Evolutionary conservation across 2,113 vertebrate genomes (phyloP), one percentile per base, ranked within the genome.

Genomic region (Cettia cetti): DNA sequence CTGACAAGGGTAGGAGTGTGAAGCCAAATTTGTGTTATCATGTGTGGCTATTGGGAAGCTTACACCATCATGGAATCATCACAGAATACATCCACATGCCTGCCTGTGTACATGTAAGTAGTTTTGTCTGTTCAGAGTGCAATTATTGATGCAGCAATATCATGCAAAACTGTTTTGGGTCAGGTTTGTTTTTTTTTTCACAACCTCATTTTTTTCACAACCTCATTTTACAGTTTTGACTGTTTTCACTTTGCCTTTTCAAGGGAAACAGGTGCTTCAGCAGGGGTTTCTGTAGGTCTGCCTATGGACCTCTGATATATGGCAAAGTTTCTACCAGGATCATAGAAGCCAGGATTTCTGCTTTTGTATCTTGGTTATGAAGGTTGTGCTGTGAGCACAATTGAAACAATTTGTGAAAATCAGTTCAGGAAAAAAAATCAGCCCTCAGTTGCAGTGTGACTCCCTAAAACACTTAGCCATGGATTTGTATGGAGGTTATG

Each of bases 41-140:
- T 11, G 3, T 27, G 33, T 52, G 66, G 17, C 39, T 70, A 1
- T 33, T 63, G 27, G 50, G 35, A 76, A 80, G 33, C 2, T 7
- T 53, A 13, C 24, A 21, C 71, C 0, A 0, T 35, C 0, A 0
- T 63, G 42, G 35, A 42, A 56, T 56, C 24, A 26, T 21, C 30
- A 8, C 13, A 47, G 11, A 47, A 64, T 49, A 14, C 30, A 19
- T 63, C 40, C 31, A n/a, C 6, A 8, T 81, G 20, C 26, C 30
- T 61, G 40, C 35, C 17, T 75, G 13, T 40, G 9, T 70, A 13
- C 4, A 1, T 39, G 30, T 22, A 77, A 24, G 13, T 33, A 39
- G 39, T 49, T 60, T 49, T 47, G 17, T 63, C 30, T 75, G 13
- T 75, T 94, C 33, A 19, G 20, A 63, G 15, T 63, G 39, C n/a